Conservation (phyloP, 1,140 invertebrate genomes). For the Spodoptera frugiperda region DNA sequence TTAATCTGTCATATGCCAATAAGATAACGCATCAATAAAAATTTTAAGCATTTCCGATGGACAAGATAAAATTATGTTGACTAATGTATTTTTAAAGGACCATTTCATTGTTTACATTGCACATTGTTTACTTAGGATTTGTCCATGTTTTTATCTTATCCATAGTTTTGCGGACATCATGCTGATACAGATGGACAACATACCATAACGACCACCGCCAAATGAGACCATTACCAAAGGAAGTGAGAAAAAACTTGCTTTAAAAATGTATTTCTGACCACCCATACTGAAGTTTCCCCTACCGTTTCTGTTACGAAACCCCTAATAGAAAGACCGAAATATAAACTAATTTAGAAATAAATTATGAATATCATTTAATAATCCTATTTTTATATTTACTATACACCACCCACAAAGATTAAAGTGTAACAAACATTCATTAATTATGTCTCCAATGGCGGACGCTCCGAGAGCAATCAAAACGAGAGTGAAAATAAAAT, state of each 20-base stretch:
- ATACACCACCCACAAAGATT: neutral
- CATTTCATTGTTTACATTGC: neutral
- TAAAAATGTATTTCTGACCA: neutral
- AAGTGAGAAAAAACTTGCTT: neutral
- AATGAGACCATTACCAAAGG: neutral
- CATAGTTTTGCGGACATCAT: neutral
- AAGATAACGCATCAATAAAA: no score
- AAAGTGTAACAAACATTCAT: neutral
- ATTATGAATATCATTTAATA: no score
- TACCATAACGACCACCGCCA: neutral
- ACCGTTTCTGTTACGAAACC: neutral
- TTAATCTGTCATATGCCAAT: no score
- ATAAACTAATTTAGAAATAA: no score
- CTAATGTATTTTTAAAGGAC: slow-evolving; percentile 2
- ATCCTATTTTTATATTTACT: no score
- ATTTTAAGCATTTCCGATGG: no score
- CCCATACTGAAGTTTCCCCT: slow-evolving; percentile 2
- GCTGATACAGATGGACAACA: neutral
- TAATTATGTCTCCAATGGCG: slow-evolving; percentile 1
- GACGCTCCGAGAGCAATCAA: slow-evolving; percentile 5
- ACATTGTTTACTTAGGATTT: slow-evolving; percentile 16
- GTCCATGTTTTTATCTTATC: slow-evolving; percentile 12
- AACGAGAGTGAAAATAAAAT: slow-evolving; percentile 32
- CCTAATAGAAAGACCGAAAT: no score
- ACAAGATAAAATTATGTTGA: no score